Evolutionary conservation across 2,888 invertebrate genomes (phyloP), one percentile per base, ranked within the genome.

Genomic region (Cyaniris semiargus): DNA sequence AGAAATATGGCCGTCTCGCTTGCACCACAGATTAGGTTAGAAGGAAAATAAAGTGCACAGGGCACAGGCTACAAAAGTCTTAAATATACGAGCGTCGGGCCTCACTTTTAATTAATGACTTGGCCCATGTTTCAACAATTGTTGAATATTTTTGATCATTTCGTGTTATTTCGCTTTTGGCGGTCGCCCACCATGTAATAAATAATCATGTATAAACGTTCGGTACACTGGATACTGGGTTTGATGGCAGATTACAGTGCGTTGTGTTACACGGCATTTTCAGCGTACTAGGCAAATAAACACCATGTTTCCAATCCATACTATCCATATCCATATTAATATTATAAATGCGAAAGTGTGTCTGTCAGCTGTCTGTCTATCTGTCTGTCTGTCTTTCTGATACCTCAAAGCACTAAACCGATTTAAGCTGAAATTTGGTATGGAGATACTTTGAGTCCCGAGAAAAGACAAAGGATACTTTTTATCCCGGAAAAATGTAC

Each of bases 21-120:
- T 84, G 44, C 83, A 80, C 85, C 76, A 82, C 85, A 84, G 88
- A 90, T 89, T 89, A 90, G 18, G 53, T 18, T 85, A 86, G 86
- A 85, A 88, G 88, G 86, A 90, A 92, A 90, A 91, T 87, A 89
- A 88, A 91, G 89, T 90, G 89, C 89, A 89, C 85, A 86, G 21
- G 58, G 89, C 89, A 89, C 85, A 86, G 21, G 58, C 66, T 66
- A 66, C 86, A 87, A 89, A 89, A 88, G 87, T 89, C 86, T 84
- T 86, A 81, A 82, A 82, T 85, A 87, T 87, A 86, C 85, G 84
- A 85, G 83, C 82, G 84, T 83, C 83, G 84, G 85, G 83, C 82
- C 84, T 83, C 83, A 71, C 38, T 70, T 70, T 7, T 71, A 70
- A 71, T 70, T 76, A 34, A 31, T 56, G 70, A 76, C 48, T 83